A percentile compares a stretch with the other conserved stretches of the same genome.
Conservation (phyloP, 2,888 invertebrate genomes). For the Athrips mouffetella region DNA sequence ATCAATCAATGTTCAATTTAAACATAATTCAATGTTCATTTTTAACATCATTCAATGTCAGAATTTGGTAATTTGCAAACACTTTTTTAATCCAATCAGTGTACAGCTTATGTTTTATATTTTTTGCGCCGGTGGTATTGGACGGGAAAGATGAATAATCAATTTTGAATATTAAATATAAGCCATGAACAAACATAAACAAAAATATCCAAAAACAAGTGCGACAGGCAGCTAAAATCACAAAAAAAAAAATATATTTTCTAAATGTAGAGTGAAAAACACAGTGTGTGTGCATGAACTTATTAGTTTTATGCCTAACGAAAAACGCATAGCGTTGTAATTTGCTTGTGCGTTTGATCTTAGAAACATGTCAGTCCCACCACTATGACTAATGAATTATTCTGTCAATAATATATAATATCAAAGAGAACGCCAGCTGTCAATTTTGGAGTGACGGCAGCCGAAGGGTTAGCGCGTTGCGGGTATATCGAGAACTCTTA, state of each 20-base stretch:
- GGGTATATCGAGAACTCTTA: slow-evolving; percentile 23
- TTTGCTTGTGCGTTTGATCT: slow-evolving; percentile 20
- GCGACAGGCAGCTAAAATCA: too few species aligned
- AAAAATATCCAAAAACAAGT: too few species aligned
- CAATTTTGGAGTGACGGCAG: slow-evolving; percentile 56
- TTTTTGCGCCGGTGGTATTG: neutral
- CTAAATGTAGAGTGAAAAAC: too few species aligned
- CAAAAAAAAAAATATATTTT: too few species aligned
- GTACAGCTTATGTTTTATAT: neutral
- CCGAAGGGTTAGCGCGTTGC: slow-evolving; percentile 40
- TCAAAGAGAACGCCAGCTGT: slow-evolving; percentile 64
- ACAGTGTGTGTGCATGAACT: too few species aligned
- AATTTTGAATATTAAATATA: too few species aligned
- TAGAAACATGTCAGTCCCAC: slow-evolving; percentile 32
- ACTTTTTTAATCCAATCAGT: neutral
- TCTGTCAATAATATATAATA: slow-evolving; percentile 64
- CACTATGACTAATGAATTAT: slow-evolving; percentile 56
- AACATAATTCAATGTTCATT: slow-evolving; percentile 13
- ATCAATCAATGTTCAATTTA: slow-evolving; percentile 13
- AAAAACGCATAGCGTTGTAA: slow-evolving; percentile 19
- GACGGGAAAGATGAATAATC: too few species aligned
- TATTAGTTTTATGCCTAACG: neutral
- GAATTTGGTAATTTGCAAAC: slow-evolving; percentile 5
- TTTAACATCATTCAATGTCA: slow-evolving; percentile 17
- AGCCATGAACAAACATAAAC: too few species aligned